Evolutionary conservation across 2,113 vertebrate genomes (phyloP).

Genomic region (Pogona vitticeps): DNA sequence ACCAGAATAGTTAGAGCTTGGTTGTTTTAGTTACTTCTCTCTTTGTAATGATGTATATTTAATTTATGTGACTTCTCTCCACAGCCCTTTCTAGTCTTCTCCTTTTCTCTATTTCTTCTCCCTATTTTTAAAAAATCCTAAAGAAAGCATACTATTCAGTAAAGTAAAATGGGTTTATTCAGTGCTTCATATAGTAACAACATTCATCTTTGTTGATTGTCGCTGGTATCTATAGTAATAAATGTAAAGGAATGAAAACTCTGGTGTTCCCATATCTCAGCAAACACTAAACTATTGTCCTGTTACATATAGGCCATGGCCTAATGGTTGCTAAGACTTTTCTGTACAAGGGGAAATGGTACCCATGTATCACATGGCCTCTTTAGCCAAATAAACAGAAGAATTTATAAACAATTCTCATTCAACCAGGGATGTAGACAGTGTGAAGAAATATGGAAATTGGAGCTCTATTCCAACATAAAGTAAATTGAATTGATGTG

Average conservation of each 20-base stretch:
- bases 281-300: constrained; percentile 69
- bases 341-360: constrained; percentile 67
- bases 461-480: neutral
- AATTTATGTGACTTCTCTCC: constrained; percentile 20
- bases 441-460: neutral
- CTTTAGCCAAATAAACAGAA: constrained; percentile 56
- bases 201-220: constrained; percentile 79
- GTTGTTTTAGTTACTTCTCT: neutral
- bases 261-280: constrained; percentile 58
- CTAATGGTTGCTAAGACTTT: constrained; percentile 47
- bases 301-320: constrained; percentile 65
- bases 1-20: neutral
- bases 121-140: constrained; percentile 15
- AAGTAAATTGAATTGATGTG: neutral
- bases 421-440: constrained; percentile 33
- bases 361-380: constrained; percentile 61
- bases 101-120: constrained; percentile 27
- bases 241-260: constrained; percentile 73
- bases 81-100: constrained; percentile 30
- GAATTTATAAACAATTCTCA: constrained; percentile 53
- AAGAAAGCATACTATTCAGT: constrained; percentile 72
- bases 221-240: constrained; percentile 72
- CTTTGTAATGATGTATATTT: neutral
- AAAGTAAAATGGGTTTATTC: constrained; percentile 74
- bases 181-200: constrained; percentile 73